A percentile compares a stretch with the other conserved stretches of the same genome.
Conservation (phyloP, 37 sponge, comb jelly and placozoan genomes). For the Mnemiopsis leidyi region DNA sequence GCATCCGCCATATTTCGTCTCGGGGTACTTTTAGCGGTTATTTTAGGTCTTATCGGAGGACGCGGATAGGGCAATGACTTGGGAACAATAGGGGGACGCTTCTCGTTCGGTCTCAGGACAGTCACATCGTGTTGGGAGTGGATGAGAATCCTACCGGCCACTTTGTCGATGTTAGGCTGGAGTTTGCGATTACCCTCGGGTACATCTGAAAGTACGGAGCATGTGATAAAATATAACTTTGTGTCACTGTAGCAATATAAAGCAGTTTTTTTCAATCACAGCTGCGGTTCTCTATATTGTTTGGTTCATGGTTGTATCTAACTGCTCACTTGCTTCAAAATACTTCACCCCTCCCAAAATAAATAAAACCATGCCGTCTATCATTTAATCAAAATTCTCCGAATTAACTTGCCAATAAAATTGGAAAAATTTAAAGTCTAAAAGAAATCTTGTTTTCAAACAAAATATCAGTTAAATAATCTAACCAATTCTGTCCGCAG, state of each 20-base stretch:
- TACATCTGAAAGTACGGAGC: not conserved
- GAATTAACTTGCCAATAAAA: too few relatives aligned
- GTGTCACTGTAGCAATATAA: too few relatives aligned
- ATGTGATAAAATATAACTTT: too few relatives aligned
- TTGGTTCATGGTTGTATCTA: too few relatives aligned
- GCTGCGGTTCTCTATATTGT: not conserved
- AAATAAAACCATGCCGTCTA: too few relatives aligned
- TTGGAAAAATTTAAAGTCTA: too few relatives aligned
- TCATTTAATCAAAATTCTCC: too few relatives aligned
- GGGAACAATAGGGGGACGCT: not conserved
- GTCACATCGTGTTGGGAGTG: not conserved
- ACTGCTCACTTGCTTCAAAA: too few relatives aligned
- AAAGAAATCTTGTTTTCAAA: too few relatives aligned
- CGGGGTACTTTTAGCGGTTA: not conserved
- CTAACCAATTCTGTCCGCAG: not conserved
- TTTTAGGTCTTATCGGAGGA: too few relatives aligned
- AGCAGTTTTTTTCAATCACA: not conserved
- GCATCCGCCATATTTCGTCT: not conserved
- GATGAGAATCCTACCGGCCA: not conserved
- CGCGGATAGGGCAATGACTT: not conserved
- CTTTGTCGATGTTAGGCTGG: not conserved
- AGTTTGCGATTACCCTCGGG: not conserved
- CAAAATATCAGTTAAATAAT: too few relatives aligned
- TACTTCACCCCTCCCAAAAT: too few relatives aligned
- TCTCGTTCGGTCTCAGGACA: not conserved